Evolutionary conservation across 1,140 invertebrate species (phyloP), one percentile per base, ranked within the genome.

Genomic region (Hypsibius dujardini): DNA sequence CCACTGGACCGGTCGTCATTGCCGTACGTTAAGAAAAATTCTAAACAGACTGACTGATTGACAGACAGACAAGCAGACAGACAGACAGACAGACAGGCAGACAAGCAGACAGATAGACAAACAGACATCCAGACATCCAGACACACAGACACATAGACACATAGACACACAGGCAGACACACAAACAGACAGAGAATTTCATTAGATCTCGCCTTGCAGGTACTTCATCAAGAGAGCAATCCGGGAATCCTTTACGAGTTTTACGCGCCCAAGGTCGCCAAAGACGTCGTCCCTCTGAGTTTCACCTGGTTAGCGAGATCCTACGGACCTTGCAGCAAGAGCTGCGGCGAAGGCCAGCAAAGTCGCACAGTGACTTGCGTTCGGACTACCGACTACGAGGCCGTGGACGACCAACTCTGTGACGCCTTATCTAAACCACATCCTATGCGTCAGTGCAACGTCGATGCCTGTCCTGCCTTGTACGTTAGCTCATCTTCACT

Each of bases 201-300:
- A 15, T 70, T 14, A 70, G 56, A 12, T 60, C 47, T 71, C 70
- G 7, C 72, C 76, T 81, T 82, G 72, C 77, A 90, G 90, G 79
- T 95, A 70, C 79, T 95, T 47, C 87, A 88, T 74, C 90, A 93
- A 87, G 88, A 89, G 76, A 80, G 80, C 46, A 92, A 92, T 75
- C 86, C 88, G 0, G 91, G 90, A 0, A 85, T 96, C 2, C 80
- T 87, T 72, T 95, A 94, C 78, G 89, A 95, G 77, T 97, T 95
- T 81, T 94, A 90, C 73, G 83, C 95, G 40, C 90, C 90, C 0
- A 85, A 85, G 59, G 84, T 84, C 45, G 80, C 87, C 1, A 84
- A 85, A 70, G 71, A 46, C 67, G 75, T 71, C 72, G 7, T 40
- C 7, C 70, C 50, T 3, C 15, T 71, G 42, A 71, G 40, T 59